Evolutionary conservation across 2,888 invertebrate species (phyloP), one percentile per base, ranked within the genome.

Genomic region (Frankliniella intonsa): DNA sequence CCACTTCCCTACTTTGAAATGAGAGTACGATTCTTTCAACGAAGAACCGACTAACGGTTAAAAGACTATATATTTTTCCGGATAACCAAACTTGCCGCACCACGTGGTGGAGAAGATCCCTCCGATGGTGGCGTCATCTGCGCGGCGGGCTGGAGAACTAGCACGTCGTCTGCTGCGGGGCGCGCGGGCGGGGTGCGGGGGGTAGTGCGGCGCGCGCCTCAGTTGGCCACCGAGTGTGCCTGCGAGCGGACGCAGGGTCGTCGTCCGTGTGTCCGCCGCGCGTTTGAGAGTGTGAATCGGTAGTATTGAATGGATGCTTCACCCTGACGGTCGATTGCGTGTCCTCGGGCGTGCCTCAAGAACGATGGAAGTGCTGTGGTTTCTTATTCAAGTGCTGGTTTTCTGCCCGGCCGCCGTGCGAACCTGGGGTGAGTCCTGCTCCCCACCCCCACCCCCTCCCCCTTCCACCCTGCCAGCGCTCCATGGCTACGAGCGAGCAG

Each of bases 401-500:
- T 9, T 76, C 22, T 12, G 22, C 22, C 69, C 69, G 69, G n/a
- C 69, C 69, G 25, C 25, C 9, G 69, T 76, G n/a, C 69, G 69
- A 76, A 76, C 69, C 69, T 76, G 69, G 69, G 69, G 69, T 76
- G 69, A 76, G 69, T 76, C 25, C 25, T 25, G 22, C 55, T 19
- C 25, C 69, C 25, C 69, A 8, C 22, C 69, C 69, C 22, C 69
- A 9, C 69, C 25, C 25, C 25, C 25, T 25, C 69, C 25, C 69
- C 69, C 69, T 22, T 8, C 69, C 69, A 11, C 22, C 69, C 69
- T 11, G 22, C 22, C 69, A 55, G 69, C 69, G 69, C 69, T 76
- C 69, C 69, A 76, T 76, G 69, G 69, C 69, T 25, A 22, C 25
- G 69, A 25, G 69, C 69, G 69, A 76, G 69, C 69, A 76, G 69